phyloP scores from a whole-genome alignment of 1,140 invertebrate genomes.

The Eueides isabella region DNA sequence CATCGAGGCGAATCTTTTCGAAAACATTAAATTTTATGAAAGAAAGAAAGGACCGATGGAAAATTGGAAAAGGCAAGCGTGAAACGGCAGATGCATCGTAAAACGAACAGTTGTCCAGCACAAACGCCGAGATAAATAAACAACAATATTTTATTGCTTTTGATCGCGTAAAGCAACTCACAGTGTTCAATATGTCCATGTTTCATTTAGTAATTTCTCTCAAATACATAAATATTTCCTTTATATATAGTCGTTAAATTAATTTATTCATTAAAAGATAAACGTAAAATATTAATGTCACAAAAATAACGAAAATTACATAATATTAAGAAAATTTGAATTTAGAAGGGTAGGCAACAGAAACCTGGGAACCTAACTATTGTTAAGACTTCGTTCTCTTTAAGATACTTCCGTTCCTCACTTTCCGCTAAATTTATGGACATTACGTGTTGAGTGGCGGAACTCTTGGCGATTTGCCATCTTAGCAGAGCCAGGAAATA shows the following conservation, averaged over 20 bases:
- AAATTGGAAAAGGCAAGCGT: conserved; percentile 77
- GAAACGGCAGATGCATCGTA: conserved; percentile 76
- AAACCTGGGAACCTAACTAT: no score
- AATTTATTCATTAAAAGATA: not conserved
- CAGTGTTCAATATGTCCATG: not conserved
- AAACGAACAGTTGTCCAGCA: conserved; percentile 45
- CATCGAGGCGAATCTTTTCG: conserved; percentile 64
- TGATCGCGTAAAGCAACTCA: conserved; percentile 23
- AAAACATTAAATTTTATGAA: conserved; percentile 75
- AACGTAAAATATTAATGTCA: not conserved
- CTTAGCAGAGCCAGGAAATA: no score
- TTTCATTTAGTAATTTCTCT: conserved; percentile 10
- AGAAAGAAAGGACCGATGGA: conserved; percentile 64
- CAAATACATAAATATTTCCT: conserved; percentile 7
- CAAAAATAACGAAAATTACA: not conserved
- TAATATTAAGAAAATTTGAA: not conserved
- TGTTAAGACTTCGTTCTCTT: no score
- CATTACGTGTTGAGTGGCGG: no score
- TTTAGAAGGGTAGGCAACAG: no score
- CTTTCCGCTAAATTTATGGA: no score
- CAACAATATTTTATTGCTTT: conserved; percentile 40
- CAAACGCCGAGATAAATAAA: conserved; percentile 55
- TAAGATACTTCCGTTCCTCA: no score
- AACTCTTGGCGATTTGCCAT: no score
- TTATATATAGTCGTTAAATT: not conserved